Evolutionary conservation across 2,113 vertebrate species (phyloP), one percentile per base, ranked within the genome.

Genomic region (Cepphus grylle): DNA sequence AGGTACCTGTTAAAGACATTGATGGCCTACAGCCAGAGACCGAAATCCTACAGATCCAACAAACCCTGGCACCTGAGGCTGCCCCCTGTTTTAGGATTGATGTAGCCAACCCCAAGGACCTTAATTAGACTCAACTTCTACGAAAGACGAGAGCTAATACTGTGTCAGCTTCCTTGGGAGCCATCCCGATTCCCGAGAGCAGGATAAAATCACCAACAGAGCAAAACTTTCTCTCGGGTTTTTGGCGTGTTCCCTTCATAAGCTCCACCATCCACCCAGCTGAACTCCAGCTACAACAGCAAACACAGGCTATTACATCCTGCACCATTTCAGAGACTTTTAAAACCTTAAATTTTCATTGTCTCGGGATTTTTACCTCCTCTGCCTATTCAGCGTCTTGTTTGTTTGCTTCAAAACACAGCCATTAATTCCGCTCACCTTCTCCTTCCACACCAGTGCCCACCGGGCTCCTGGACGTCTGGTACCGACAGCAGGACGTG

Each of bases 401-500:
- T 11, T 16, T 15, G 5, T 5, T 18, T 42, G 34, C 17, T 34
- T 9, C 55, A 18, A 4, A 32, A 8, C 18, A 8, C 52, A 26
- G 9, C 43, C 30, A 0, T 3, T 56, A 15, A 69, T 10, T 4
- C 12, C 9, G 30, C 69, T 63, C 21, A 2, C 3, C 70, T 83
- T 63, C 11, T 80, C 65, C 66, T 43, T 8, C 36, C 47, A 2
- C 32, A 9, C 36, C 94, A 98, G 98, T 29, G 21, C 98, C 98
- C 2, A 56, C 22, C 0, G 97, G 97, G 23, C 90, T 22, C 25
- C 82, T 96, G 85, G 96, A 98, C 13, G 25, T 98, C 29, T 98
- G 98, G 98, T 98, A 98, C 92, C 72, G 8, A 16, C 96, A 66
- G 80, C 56, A 94, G 50, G 81, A 93, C 3, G 5, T 95, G 30